Evolutionary conservation across 2,888 invertebrate genomes (phyloP), one percentile per base, ranked within the genome.

Genomic region (Heteropelma amictum): DNA sequence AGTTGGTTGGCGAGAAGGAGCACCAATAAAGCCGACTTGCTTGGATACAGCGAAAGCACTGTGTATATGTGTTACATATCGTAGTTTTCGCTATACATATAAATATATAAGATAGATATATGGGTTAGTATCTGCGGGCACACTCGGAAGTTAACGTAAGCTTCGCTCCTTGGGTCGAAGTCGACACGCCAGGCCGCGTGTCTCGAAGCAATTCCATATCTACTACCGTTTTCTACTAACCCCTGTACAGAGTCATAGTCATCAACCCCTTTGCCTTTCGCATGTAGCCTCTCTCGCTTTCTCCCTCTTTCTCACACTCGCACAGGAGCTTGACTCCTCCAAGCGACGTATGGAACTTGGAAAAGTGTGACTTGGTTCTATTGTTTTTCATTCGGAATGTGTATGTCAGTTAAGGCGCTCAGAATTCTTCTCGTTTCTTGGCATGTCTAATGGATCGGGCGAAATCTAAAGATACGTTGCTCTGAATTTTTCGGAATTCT

Each of bases 131-230:
- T 51, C 51, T 45, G 12, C n/a, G 38, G 28, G 79, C 81, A 80
- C 81, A 82, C 84, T 84, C 80, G 79, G 80, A 83, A 85, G 84
- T 83, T 82, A 84, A 83, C 78, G 81, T 79, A 84, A 74, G 82
- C 80, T 81, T 80, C 67, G 78, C 80, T 82, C 76, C 56, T 65
- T 65, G 76, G n/a, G 76, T 77, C 78, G 69, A 72, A 79, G 79
- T 77, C 77, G 77, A 79, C 83, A 82, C 83, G 85, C 83, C 82
- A 86, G 80, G 83, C 82, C 84, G 87, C 86, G 86, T 87, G 87
- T 87, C 84, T 83, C 78, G 76, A 75, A 80, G 87, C 86, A 86
- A 86, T 87, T 82, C 82, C 79, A 84, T 82, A 81, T 81, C 79
- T 80, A 76, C 80, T 73, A 77, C 68, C 78, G 71, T 72, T 76